Base-by-base conservation (phyloP, 2,888 invertebrate genomes). In the Drosophila testacea region DNA sequence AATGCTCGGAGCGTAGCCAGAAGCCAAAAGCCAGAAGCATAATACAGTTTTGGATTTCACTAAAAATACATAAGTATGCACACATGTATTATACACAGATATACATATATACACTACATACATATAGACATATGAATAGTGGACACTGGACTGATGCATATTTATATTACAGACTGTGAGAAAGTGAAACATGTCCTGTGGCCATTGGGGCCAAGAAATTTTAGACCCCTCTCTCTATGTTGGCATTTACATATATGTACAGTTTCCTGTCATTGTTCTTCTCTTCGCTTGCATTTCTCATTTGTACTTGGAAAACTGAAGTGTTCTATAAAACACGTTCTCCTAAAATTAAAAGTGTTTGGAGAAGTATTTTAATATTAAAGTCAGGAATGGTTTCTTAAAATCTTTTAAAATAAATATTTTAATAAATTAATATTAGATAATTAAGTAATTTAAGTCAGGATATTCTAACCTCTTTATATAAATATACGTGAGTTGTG, bases 1-100 rank as follows among this genome's bases (percentile, higher is more conserved):
- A 64, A 63, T 55, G 72, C 73, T 57, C 7, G 11, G 54, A 56
- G 51, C 34, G 55, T 34, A 47, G 76, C 47, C 44, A 56, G 57
- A 46, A 47, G 34, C 63, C 55, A 44, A 38, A 41, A 42, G 71
- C 55, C 38, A 62, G 56, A 46, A 71, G 76, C 84, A 85, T 77
- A 69, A 71, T 82, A 73, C 70, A 84, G 88, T 83, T 87, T 83
- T 77, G 73, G 77, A 76, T 83, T 83, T 84, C 88, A 79, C 74
- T 85, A 69, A 61, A 75, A 74, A 81, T 67, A 81, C 60, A 75
- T 63, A 67, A 39, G 65, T 22, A 44, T 59, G 62, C 65, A 63
- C 50, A 51, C 48, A 72, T 47, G 44, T 51, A 59, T 22, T 32
- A 32, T 4, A 61, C 11, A 61, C 28, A 54, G 16, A 44, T 30